Percentiles rank a stretch among this genome's conserved stretches.
Evolutionary conservation across 2,113 vertebrate species (phyloP).

Genomic region (Bufo gargarizans): DNA sequence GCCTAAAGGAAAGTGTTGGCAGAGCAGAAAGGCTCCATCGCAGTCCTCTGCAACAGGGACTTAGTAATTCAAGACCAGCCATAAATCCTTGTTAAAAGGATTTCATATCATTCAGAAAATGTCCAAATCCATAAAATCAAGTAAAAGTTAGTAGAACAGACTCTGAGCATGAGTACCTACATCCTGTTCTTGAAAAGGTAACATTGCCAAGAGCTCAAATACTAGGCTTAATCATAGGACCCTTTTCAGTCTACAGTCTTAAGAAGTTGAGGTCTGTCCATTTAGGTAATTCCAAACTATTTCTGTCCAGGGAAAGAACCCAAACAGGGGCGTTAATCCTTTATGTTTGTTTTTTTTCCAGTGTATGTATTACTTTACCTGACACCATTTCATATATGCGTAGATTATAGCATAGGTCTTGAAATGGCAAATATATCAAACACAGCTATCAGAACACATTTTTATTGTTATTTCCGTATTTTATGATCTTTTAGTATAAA

Average conservation of each 20-base stretch:
- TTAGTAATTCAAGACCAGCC: slow-evolving; percentile 42
- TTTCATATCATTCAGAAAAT: slow-evolving; percentile 49
- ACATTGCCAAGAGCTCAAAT: slow-evolving; percentile 34
- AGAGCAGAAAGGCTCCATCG: slow-evolving; percentile 41
- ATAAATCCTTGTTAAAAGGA: slow-evolving; percentile 54
- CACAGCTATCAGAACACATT: neutral
- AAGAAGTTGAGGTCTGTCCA: slow-evolving; percentile 40
- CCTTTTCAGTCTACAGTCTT: slow-evolving; percentile 18
- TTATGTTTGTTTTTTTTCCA: slow-evolving; percentile 11
- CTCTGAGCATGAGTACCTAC: slow-evolving; percentile 42
- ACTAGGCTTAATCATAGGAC: slow-evolving; percentile 35
- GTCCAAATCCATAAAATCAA: slow-evolving; percentile 43
- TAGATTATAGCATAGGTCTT: neutral
- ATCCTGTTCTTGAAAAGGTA: slow-evolving; percentile 41
- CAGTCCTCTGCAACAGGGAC: slow-evolving; percentile 34
- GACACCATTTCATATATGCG: neutral
- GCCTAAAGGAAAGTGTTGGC: slow-evolving; percentile 44
- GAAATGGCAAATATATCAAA: neutral
- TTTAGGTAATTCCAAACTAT: slow-evolving; percentile 17
- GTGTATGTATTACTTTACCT: slow-evolving; percentile 6
- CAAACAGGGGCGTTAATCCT: neutral
- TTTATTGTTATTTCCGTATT: neutral
- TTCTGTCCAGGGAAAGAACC: neutral
- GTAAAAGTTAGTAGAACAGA: slow-evolving; percentile 43
- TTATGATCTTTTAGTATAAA: neutral